Evolutionary conservation across 1,140 invertebrate genomes (phyloP).

Genomic region (Heterodera schachtii): DNA sequence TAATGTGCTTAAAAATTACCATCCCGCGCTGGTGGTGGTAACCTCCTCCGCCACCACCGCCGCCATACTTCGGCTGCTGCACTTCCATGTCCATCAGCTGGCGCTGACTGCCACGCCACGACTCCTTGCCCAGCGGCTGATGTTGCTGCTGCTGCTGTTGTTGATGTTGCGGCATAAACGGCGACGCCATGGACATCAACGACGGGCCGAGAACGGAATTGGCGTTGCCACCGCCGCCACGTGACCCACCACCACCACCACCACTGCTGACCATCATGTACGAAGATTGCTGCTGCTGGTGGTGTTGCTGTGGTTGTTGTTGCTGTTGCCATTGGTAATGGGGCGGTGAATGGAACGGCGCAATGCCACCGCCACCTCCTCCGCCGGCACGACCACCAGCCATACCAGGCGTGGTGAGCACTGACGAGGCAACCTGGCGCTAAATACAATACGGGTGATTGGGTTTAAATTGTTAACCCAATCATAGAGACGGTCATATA

Average conservation of each 20-base stretch:
- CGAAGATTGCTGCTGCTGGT: no score
- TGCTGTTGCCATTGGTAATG: not conserved
- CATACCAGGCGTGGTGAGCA: constrained; percentile 15
- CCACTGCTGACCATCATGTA: no score
- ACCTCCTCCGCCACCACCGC: no score
- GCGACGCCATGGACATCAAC: not conserved
- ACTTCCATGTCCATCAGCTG: no score
- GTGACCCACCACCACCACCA: no score
- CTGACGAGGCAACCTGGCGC: constrained; percentile 21
- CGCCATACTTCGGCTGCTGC: not conserved
- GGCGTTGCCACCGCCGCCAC: no score
- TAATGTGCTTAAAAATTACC: no score
- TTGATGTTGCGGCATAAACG: not conserved
- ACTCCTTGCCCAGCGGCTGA: not conserved
- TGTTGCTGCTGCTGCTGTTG: not conserved
- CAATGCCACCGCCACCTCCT: not conserved
- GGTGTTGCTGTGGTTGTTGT: not conserved
- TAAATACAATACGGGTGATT: not conserved
- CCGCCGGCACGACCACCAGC: not conserved
- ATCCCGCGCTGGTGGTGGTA: no score
- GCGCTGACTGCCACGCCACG: not conserved
- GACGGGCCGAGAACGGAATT: not conserved
- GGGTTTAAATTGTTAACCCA: not conserved
- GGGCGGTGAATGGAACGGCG: not conserved
- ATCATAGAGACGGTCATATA: not conserved